Evolutionary conservation across 1,140 invertebrate genomes (phyloP).

Genomic region (Caenorhabditis brenneri): DNA sequence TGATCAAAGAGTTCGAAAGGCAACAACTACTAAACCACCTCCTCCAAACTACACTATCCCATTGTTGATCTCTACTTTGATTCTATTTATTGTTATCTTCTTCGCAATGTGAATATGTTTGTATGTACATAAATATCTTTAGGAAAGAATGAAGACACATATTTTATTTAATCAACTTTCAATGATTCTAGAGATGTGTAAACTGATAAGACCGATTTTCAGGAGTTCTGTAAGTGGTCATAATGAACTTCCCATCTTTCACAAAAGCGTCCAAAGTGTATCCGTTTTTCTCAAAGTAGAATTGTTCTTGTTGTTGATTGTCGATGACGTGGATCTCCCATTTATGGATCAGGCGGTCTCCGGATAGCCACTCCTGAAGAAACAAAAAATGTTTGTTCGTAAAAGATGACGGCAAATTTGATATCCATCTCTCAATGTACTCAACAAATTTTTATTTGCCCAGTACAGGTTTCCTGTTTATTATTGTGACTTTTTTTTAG

Average conservation of each 20-base stretch:
- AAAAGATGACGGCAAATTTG: too few relatives aligned
- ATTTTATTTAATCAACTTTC: not conserved
- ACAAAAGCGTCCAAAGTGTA: not conserved
- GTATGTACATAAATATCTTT: not conserved
- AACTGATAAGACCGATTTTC: not conserved
- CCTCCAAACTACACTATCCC: not conserved
- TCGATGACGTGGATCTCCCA: not conserved
- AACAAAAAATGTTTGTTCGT: too few relatives aligned
- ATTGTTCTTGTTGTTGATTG: not conserved
- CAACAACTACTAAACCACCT: constrained; percentile 55
- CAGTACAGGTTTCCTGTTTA: too few relatives aligned
- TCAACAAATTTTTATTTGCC: too few relatives aligned
- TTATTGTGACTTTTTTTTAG: too few relatives aligned
- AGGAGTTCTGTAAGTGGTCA: not conserved
- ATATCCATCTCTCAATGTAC: too few relatives aligned
- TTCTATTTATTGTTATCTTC: not conserved
- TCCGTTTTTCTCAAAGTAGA: constrained; percentile 8
- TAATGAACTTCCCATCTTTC: not conserved
- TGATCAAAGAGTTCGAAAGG: constrained; percentile 59
- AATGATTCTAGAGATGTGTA: not conserved
- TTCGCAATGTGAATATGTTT: not conserved
- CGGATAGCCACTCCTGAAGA: not conserved
- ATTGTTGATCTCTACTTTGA: not conserved
- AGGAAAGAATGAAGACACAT: too few relatives aligned
- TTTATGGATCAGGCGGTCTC: not conserved